Percentiles rank a stretch among this genome's conserved stretches.
Evolutionary conservation across 2,113 vertebrate genomes (phyloP).

Genomic region (Maccullochella peelii): DNA sequence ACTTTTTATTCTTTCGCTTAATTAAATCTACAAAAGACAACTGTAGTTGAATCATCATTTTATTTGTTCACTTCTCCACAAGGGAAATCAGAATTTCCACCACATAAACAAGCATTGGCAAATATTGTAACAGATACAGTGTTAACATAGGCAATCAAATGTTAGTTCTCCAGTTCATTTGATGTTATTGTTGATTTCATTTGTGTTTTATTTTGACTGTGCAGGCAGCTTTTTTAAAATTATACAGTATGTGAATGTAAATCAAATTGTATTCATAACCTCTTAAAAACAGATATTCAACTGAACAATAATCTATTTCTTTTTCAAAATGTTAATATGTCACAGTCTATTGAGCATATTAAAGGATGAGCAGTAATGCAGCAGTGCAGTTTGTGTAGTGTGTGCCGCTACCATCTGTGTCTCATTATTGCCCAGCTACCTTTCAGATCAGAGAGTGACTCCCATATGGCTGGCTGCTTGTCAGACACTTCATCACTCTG

Average conservation of each 20-base stretch:
- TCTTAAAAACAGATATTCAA: background rate
- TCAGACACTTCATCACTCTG: conserved; percentile 55
- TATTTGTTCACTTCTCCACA: no score
- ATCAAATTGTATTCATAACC: background rate
- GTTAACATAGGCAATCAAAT: background rate
- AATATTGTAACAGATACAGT: background rate
- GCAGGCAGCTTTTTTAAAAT: background rate
- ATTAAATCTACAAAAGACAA: no score
- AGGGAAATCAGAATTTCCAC: no score
- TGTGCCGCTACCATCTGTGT: conserved; percentile 60
- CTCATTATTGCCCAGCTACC: conserved; percentile 63
- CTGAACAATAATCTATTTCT: background rate
- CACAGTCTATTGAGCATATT: background rate
- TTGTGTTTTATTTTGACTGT: background rate
- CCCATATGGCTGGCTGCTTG: conserved; percentile 44
- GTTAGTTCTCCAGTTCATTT: background rate
- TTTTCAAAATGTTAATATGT: background rate
- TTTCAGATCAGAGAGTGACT: conserved; percentile 59
- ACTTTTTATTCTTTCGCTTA: no score
- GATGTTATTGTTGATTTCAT: background rate
- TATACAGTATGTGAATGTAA: background rate
- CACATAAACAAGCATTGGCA: background rate
- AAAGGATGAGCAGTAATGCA: background rate
- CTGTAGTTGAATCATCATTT: no score
- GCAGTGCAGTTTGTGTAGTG: conserved; percentile 1